phyloP scores from a whole-genome alignment of 1,140 invertebrate genomes.

The Drosophila bocki region DNA sequence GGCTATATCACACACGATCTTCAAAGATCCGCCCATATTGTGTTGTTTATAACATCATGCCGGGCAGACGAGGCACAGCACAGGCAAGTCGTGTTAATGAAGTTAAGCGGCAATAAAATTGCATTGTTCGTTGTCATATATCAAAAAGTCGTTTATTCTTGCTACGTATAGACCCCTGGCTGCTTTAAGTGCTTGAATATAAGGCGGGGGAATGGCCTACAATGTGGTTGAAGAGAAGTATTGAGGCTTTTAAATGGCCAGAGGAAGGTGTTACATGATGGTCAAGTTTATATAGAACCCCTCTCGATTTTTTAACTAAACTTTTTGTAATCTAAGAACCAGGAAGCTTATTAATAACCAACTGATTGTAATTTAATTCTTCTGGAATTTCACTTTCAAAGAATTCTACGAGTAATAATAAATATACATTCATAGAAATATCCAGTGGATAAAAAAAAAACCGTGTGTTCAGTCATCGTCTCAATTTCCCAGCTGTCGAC shows the following conservation, averaged over 20 bases:
- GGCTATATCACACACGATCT: constrained; percentile 76
- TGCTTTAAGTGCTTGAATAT: constrained; percentile 51
- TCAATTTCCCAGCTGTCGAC: constrained; percentile 23
- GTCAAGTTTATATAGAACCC: background rate
- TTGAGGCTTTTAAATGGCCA: constrained; percentile 5
- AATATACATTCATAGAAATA: constrained; percentile 32
- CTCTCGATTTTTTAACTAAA: background rate
- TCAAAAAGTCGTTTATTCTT: constrained; percentile 64
- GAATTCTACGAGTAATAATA: background rate
- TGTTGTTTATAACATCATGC: constrained; percentile 34
- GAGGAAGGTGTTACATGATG: constrained; percentile 22
- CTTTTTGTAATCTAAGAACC: background rate
- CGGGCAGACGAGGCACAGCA: constrained; percentile 3
- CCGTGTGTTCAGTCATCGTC: constrained; percentile 16
- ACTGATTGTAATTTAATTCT: background rate
- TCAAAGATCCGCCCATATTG: constrained; percentile 75
- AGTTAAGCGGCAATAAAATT: constrained; percentile 82
- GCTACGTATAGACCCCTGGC: constrained; percentile 36
- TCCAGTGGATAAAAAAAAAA: background rate
- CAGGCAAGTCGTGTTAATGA: constrained; percentile 66
- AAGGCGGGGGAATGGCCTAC: constrained; percentile 31
- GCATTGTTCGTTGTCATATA: constrained; percentile 71
- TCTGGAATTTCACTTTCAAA: background rate
- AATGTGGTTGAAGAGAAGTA: constrained; percentile 18
- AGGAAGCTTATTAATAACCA: background rate